Percentiles rank a stretch among this genome's conserved stretches.
Conservation (phyloP, 1,140 invertebrate genomes). For the Heliconius congener region DNA sequence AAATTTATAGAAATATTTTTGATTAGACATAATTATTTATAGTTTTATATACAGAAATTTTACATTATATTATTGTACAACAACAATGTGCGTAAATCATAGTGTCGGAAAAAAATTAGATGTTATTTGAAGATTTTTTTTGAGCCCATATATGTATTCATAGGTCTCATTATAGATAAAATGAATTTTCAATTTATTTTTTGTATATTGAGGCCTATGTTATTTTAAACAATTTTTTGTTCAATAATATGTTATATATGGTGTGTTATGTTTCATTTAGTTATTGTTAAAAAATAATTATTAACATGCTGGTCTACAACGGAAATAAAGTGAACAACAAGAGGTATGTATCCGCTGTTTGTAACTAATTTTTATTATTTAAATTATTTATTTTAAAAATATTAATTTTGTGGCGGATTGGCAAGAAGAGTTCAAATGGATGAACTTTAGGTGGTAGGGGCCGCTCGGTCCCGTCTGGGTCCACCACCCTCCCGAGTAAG, state of each 20-base stretch:
- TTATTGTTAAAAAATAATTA: neutral
- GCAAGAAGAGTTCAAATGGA: neutral
- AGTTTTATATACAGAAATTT: constrained; percentile 4
- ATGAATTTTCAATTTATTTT: neutral
- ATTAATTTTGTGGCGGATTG: neutral
- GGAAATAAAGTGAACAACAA: neutral
- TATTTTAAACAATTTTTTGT: neutral
- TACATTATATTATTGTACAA: constrained; percentile 3
- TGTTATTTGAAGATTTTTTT: neutral
- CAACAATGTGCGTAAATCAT: constrained; percentile 11
- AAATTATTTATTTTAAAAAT: neutral
- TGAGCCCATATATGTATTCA: neutral
- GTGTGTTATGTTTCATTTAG: neutral
- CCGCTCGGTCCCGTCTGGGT: constrained; percentile 16
- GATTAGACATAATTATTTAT: neutral
- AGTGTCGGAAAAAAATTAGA: neutral
- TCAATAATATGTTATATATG: no score
- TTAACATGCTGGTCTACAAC: neutral
- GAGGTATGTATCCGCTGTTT: neutral
- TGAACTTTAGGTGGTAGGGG: constrained; percentile 22
- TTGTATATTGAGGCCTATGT: neutral
- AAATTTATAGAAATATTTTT: neutral
- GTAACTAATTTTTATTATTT: neutral
- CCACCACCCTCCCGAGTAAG: constrained; percentile 22
- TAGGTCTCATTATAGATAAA: neutral